Evolutionary conservation across 2,888 invertebrate species (phyloP), one percentile per base, ranked within the genome.

Genomic region (Iphiclides podalirius): DNA sequence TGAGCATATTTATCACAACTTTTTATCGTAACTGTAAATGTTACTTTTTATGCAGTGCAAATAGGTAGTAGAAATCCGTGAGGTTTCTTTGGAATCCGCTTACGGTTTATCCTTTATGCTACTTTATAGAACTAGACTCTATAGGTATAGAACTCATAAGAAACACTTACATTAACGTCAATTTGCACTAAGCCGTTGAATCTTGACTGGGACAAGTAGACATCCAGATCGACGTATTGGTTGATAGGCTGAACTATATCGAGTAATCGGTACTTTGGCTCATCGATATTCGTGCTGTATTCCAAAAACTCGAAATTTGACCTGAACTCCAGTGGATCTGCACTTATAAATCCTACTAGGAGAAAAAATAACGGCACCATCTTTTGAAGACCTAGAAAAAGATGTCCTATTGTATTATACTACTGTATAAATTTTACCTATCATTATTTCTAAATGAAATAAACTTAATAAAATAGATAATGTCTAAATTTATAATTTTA

Each of bases 181-280:
- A 75, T 66, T 34, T 59, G 58, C 0, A 79, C 77, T 0, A 70
- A 4, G 0, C 87, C 87, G 50, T 68, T 64, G 46, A 87, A 79
- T 11, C 70, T 63, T 0, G 70, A 67, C 13, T 73, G 69, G 1
- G 57, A 49, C 1, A 88, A 53, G 47, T 73, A 63, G 0, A 86
- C 84, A 40, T 88, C 87, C 0, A 88, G 60, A 11, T 82, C 74
- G 0, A 85, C 71, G 9, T 60, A 47, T 8, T 79, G 50, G 2
- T 65, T 47, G 1, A 55, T 65, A 1, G 88, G 88, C 47, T 77
- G 70, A 3, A 88, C 79, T 7, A 50, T 63, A 26, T 79, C 72
- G 1, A 44, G 55, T 0, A 88, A 63, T 13, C 88, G 72, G 63
- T 86, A 88, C 3, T 62, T 64, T 0, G 80, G 75, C 1, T 78